phyloP scores from a whole-genome alignment of 64 coral and sea anemone species.

The Montipora foliosa region DNA sequence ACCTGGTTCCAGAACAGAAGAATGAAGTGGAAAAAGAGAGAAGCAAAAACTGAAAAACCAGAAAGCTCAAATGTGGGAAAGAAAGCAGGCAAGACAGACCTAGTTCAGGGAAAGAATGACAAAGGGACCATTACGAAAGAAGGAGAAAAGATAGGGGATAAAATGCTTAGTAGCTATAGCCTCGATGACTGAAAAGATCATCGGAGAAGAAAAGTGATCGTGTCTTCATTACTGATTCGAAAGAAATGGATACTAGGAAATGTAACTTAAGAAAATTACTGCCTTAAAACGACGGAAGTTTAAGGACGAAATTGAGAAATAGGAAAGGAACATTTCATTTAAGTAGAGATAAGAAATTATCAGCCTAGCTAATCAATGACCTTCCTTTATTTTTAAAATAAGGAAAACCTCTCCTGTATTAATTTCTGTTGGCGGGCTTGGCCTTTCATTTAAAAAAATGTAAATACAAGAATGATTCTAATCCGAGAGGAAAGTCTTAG shows the following conservation, averaged over 20 bases:
- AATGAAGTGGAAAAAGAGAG: conserved; percentile 82
- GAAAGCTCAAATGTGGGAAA: conserved; percentile 44
- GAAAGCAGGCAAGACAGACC: conserved; percentile 18
- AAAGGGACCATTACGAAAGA: neutral
- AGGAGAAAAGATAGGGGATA: neutral
- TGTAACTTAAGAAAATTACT: conserved; percentile 12
- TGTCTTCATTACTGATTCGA: neutral
- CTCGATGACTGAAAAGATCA: neutral
- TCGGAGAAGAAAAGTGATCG: neutral
- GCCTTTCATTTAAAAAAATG: conserved; percentile 50
- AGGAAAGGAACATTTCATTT: conserved; percentile 35
- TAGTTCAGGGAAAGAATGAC: neutral
- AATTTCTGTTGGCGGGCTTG: neutral
- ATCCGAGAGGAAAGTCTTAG: neutral
- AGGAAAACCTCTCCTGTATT: neutral
- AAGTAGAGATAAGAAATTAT: conserved; percentile 41
- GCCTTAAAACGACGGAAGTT: conserved; percentile 15
- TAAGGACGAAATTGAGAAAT: conserved; percentile 2
- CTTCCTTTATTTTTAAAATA: conserved; percentile 8
- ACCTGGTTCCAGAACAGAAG: conserved; percentile 80
- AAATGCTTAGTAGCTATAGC: neutral
- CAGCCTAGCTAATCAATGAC: neutral
- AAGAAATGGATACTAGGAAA: conserved; percentile 15
- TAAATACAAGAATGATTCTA: conserved; percentile 11
- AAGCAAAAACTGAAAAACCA: conserved; percentile 33